Percentiles rank a stretch among this genome's conserved stretches.
Evolutionary conservation across 2,113 vertebrate genomes (phyloP).

Genomic region (Protobothrops mucrosquamatus): DNA sequence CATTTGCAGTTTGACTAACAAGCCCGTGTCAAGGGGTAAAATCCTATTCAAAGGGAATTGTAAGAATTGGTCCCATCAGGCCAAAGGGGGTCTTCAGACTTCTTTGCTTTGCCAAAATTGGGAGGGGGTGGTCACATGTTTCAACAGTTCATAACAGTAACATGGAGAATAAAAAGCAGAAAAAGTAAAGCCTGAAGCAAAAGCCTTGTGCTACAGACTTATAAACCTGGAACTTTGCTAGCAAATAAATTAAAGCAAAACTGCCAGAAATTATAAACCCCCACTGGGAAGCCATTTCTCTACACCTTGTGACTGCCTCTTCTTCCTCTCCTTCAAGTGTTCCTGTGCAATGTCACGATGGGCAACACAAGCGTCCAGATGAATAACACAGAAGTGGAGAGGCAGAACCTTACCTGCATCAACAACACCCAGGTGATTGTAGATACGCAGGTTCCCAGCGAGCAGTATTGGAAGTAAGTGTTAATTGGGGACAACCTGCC

Average conservation of each 20-base stretch:
- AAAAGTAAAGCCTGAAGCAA: not conserved
- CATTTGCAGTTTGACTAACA: not conserved
- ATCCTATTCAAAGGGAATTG: not conserved
- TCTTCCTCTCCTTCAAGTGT: slow-evolving; percentile 61
- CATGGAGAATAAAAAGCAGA: not conserved
- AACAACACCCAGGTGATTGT: slow-evolving; percentile 60
- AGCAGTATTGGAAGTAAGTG: slow-evolving; percentile 95
- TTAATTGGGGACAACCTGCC: not conserved
- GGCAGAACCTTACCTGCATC: slow-evolving; percentile 70
- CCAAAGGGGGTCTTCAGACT: not conserved
- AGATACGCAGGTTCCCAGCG: slow-evolving; percentile 79
- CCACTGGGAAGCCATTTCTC: not conserved
- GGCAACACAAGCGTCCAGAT: not conserved
- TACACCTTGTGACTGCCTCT: not conserved
- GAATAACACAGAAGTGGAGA: slow-evolving; percentile 58
- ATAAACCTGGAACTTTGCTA: not conserved
- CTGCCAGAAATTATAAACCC: not conserved
- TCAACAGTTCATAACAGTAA: not conserved
- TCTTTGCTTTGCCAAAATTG: not conserved
- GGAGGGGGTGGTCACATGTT: not conserved
- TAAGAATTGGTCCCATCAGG: not conserved
- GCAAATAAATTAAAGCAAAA: too few relatives aligned
- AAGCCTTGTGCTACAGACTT: not conserved
- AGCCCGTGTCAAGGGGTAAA: not conserved
- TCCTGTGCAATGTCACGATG: slow-evolving; percentile 68